Conservation (phyloP, 2,888 invertebrate genomes). For the Eilema caniola region DNA sequence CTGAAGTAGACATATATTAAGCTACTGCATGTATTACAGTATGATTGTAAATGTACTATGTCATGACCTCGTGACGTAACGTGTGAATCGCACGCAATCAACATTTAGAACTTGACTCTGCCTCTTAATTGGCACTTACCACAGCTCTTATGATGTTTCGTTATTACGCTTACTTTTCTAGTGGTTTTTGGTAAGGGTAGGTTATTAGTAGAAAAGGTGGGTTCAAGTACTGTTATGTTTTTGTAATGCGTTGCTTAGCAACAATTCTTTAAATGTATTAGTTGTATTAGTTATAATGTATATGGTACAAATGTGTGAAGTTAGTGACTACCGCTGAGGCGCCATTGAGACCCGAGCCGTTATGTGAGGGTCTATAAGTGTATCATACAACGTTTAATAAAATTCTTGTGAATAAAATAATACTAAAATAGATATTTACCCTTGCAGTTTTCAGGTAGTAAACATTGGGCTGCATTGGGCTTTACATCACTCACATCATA, state of each 20-base stretch:
- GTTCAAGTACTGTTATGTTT: not conserved
- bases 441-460: too few relatives aligned
- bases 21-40: slow-evolving; percentile 7
- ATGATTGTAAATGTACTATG: slow-evolving; percentile 14
- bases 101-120: slow-evolving; percentile 43
- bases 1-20: not conserved
- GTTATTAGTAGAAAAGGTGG: not conserved
- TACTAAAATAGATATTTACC: too few relatives aligned
- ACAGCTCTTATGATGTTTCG: slow-evolving; percentile 45
- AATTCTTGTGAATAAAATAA: too few relatives aligned
- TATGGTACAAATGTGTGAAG: too few relatives aligned
- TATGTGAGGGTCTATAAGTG: too few relatives aligned
- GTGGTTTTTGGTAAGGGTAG: slow-evolving; percentile 10
- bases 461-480: too few relatives aligned
- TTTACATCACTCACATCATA: too few relatives aligned
- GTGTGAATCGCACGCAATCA: slow-evolving; percentile 51
- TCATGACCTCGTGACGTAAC: slow-evolving; percentile 33
- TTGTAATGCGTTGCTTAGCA: not conserved
- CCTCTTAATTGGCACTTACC: slow-evolving; percentile 50
- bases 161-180: slow-evolving; percentile 37
- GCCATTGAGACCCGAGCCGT: too few relatives aligned
- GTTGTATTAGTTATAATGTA: too few relatives aligned
- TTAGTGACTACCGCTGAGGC: too few relatives aligned
- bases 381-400: too few relatives aligned
- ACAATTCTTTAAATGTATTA: slow-evolving; percentile 1